Evolutionary conservation across 2,888 invertebrate species (phyloP).

Genomic region (Neelides folsomi): DNA sequence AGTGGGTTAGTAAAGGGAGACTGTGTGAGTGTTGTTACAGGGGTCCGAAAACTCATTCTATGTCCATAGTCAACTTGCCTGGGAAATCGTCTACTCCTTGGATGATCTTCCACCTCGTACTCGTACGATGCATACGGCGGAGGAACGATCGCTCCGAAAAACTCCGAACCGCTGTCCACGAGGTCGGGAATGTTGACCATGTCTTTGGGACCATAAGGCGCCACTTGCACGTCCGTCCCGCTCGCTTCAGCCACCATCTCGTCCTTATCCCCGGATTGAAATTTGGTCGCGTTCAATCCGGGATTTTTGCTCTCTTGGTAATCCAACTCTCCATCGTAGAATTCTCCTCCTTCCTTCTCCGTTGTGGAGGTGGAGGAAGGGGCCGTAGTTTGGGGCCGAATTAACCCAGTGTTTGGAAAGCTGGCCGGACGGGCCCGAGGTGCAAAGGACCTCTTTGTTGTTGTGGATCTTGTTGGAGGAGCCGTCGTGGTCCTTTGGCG

Average conservation of each 20-base stretch:
- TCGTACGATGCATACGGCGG: slow-evolving; percentile 17
- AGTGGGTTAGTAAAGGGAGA: too few species aligned
- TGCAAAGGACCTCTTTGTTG: slow-evolving; percentile 27
- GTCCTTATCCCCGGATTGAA: slow-evolving; percentile 10
- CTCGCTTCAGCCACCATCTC: slow-evolving; percentile 7
- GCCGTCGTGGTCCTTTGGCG: slow-evolving; percentile 10
- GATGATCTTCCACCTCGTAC: slow-evolving; percentile 3
- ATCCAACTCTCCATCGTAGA: slow-evolving; percentile 29
- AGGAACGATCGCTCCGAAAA: slow-evolving; percentile 10
- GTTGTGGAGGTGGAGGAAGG: slow-evolving; percentile 18
- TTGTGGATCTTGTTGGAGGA: slow-evolving; percentile 20
- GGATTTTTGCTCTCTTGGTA: slow-evolving; percentile 20
- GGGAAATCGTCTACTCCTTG: slow-evolving; percentile 11
- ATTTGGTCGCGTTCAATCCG: slow-evolving; percentile 10
- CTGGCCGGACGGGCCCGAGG: slow-evolving; percentile 24
- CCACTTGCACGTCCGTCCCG: slow-evolving; percentile 10
- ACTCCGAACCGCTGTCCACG: slow-evolving; percentile 18
- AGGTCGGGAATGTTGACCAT: slow-evolving; percentile 9
- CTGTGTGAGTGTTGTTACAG: too few species aligned
- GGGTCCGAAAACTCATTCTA: too few species aligned
- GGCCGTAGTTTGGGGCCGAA: slow-evolving; percentile 2
- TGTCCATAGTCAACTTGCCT: slow-evolving; percentile 26
- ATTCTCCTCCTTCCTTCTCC: slow-evolving; percentile 14
- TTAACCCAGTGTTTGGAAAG: slow-evolving; percentile 21
- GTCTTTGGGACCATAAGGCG: slow-evolving; percentile 8